Evolutionary conservation across 2,113 vertebrate genomes (phyloP), one percentile per base, ranked within the genome.

Genomic region (Caloenas nicobarica): DNA sequence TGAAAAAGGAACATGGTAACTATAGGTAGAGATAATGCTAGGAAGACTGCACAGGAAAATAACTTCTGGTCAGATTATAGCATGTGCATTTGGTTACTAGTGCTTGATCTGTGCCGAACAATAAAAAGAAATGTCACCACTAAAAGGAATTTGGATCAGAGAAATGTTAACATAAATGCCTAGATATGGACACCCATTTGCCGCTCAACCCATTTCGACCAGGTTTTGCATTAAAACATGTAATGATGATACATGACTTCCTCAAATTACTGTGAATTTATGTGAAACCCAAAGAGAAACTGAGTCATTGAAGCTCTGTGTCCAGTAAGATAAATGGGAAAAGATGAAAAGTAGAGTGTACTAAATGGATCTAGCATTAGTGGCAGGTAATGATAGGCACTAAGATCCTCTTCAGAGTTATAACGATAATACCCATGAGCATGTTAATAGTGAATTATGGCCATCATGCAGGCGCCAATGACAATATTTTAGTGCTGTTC

Each of bases 141-240:
- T 91, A 81, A 96, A 95, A 97, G 86, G 71, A 82, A 69, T 72
- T 70, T 53, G 90, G 77, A 69, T 89, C 71, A 78, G 60, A 89
- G 66, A 88, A 77, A 83, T 23, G 61, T 81, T 95, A 95, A 56
- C 72, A 31, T 89, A 94, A 95, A 92, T 61, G 53, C 28, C 77
- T 81, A 70, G 79, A 89, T 83, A 81, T 42, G 62, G 79, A 56
- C 42, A 74, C 38, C 33, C 48, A 71, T 88, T 94, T 84, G 44
- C 40, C 12, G 28, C 62, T 86, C 65, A 34, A 56, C 89, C 79
- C 79, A 85, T 93, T 96, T 91, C 68, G 58, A 89, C 46, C 88
- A 87, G 28, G 34, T 92, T 86, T 96, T 94, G 58, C 92, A 88
- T 94, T 95, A 93, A 96, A 94, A 78, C n/a, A 85, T 94, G 12